A percentile compares a stretch with the other conserved stretches of the same genome.
Conservation (phyloP, 1,140 invertebrate genomes). For the Drosophila orosa region DNA sequence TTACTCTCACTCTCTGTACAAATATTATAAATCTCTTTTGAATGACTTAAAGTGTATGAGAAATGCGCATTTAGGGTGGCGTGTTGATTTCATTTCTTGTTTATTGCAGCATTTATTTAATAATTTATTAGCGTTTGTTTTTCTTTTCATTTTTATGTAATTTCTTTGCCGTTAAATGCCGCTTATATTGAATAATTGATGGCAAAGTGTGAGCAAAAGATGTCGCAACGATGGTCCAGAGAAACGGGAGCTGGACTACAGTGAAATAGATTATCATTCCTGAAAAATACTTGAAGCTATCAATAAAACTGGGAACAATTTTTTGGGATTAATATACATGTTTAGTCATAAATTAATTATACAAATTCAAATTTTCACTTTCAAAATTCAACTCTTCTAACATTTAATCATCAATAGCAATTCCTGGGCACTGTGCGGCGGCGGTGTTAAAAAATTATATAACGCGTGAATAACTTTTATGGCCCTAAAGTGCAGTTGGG, state of each 20-base stretch:
- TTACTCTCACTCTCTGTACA: not conserved
- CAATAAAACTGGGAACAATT: not conserved
- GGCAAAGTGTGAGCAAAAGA: conserved; percentile 64
- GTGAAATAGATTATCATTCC: too few species aligned
- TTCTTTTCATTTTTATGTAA: conserved; percentile 67
- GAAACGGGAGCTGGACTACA: conserved; percentile 21
- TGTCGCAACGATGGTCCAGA: conserved; percentile 52
- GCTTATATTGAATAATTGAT: conserved; percentile 73
- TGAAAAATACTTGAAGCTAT: not conserved
- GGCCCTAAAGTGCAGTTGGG: conserved; percentile 61
- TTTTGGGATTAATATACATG: not conserved
- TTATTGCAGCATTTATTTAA: conserved; percentile 73
- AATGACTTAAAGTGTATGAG: conserved; percentile 28
- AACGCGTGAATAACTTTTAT: conserved; percentile 72
- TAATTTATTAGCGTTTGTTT: conserved; percentile 68
- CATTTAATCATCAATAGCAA: not conserved
- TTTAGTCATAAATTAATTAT: not conserved
- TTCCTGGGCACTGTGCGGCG: conserved; percentile 4
- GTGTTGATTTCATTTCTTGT: conserved; percentile 17
- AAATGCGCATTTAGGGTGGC: not conserved
- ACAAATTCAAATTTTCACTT: not conserved
- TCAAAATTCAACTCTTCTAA: not conserved
- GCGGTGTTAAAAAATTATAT: conserved; percentile 50
- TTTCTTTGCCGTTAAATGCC: conserved; percentile 44
- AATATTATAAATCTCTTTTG: conserved; percentile 1